Evolutionary conservation across 2,113 vertebrate species (phyloP).

Genomic region (Tragelaphus buxtoni): DNA sequence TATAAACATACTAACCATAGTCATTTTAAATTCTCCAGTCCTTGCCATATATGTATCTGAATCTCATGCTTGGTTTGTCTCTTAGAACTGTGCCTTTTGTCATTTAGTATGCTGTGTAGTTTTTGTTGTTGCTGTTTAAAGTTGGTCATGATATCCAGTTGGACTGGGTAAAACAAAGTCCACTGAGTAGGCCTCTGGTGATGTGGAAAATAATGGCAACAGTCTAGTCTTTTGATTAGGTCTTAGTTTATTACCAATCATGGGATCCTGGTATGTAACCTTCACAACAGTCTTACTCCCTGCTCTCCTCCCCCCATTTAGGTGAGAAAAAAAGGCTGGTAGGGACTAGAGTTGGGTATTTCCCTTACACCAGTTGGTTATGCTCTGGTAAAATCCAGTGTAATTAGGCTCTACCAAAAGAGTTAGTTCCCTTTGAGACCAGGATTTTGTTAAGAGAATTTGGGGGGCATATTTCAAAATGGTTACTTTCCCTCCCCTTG

Average conservation of each 20-base stretch:
- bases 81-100: not conserved
- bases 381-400: not conserved
- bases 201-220: not conserved
- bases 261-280: not conserved
- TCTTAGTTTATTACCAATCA: not conserved
- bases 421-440: not conserved
- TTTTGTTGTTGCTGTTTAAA: not conserved
- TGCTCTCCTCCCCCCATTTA: not conserved
- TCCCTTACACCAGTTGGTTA: not conserved
- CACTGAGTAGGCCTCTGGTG: not conserved
- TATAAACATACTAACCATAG: not conserved
- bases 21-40: not conserved
- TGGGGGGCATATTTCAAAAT: not conserved
- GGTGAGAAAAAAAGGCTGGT: not conserved
- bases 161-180: not conserved
- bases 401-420: not conserved
- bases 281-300: not conserved
- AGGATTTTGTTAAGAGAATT: conserved; percentile 14
- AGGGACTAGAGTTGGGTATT: not conserved
- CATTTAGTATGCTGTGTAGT: not conserved
- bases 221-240: not conserved
- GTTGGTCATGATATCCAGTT: not conserved
- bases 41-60: not conserved
- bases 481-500: not conserved
- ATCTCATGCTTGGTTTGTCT: not conserved